Evolutionary conservation across 2,888 invertebrate genomes (phyloP).

Genomic region (Tinea trinotella): DNA sequence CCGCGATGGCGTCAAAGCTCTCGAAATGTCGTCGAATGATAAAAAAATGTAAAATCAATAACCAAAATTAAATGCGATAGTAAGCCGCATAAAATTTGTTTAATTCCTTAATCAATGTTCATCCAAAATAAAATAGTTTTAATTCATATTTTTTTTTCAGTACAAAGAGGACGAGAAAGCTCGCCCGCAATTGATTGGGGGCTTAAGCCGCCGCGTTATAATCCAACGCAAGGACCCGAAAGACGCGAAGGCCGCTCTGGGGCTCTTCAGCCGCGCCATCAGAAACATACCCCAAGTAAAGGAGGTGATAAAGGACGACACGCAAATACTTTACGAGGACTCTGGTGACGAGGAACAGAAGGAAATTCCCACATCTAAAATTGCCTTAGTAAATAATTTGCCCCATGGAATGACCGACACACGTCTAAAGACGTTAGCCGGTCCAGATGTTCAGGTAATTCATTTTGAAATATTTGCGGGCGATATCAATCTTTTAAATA

Average conservation of each 20-base stretch:
- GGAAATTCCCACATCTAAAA: constrained; percentile 19
- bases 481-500: neutral
- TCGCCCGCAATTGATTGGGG: neutral
- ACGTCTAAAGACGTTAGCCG: constrained; percentile 51
- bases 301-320: constrained; percentile 29
- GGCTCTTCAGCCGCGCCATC: constrained; percentile 56
- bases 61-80: too few relatives aligned
- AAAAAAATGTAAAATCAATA: too few relatives aligned
- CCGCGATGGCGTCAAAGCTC: too few relatives aligned
- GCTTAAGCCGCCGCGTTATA: constrained; percentile 52
- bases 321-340: constrained; percentile 41
- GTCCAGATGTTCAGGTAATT: constrained; percentile 58
- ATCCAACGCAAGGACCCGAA: constrained; percentile 42
- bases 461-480: neutral
- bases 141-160: constrained; percentile 20
- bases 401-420: constrained; percentile 64
- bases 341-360: constrained; percentile 36
- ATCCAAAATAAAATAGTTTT: neutral
- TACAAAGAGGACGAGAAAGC: constrained; percentile 32
- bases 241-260: constrained; percentile 39
- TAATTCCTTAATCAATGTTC: constrained; percentile 26
- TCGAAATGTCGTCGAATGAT: too few relatives aligned
- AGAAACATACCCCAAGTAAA: constrained; percentile 38
- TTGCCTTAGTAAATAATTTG: constrained; percentile 44
- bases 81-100: too few relatives aligned